Conservation (phyloP, 2,113 vertebrate genomes). For the Brachyhypopomus gauderio region DNA sequence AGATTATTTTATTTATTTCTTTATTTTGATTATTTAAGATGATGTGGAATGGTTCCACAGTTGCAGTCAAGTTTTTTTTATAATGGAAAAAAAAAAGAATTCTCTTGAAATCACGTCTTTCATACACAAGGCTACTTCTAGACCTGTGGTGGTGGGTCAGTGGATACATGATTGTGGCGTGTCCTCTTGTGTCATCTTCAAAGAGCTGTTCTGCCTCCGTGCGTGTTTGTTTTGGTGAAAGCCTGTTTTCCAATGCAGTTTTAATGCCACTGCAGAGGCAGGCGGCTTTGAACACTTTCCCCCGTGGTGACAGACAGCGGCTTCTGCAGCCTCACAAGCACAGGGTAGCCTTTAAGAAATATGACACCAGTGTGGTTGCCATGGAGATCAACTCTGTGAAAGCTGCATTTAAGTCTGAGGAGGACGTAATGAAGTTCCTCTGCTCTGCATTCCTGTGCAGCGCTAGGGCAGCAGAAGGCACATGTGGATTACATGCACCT, state of each 20-base stretch:
- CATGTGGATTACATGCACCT: neutral
- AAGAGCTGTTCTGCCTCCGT: constrained; percentile 11
- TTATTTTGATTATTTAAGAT: too few relatives aligned
- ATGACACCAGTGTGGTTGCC: constrained; percentile 65
- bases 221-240: constrained; percentile 44
- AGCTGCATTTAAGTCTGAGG: constrained; percentile 49
- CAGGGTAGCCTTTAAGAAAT: constrained; percentile 67
- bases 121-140: neutral
- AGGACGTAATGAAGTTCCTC: constrained; percentile 59
- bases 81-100: too few relatives aligned
- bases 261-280: constrained; percentile 47
- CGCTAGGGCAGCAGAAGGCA: constrained; percentile 18
- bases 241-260: constrained; percentile 40
- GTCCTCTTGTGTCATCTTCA: neutral
- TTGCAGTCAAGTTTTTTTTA: too few relatives aligned
- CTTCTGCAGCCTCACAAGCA: constrained; percentile 73
- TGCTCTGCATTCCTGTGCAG: constrained; percentile 39
- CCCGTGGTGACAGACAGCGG: constrained; percentile 73
- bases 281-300: constrained; percentile 55
- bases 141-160: neutral
- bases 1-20: too few relatives aligned
- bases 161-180: neutral
- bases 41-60: too few relatives aligned
- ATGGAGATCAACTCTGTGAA: constrained; percentile 67
- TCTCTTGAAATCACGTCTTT: neutral